Percentiles rank a stretch among this genome's conserved stretches.
Evolutionary conservation across 2,113 vertebrate genomes (phyloP).

Genomic region (Vicugna pacos): DNA sequence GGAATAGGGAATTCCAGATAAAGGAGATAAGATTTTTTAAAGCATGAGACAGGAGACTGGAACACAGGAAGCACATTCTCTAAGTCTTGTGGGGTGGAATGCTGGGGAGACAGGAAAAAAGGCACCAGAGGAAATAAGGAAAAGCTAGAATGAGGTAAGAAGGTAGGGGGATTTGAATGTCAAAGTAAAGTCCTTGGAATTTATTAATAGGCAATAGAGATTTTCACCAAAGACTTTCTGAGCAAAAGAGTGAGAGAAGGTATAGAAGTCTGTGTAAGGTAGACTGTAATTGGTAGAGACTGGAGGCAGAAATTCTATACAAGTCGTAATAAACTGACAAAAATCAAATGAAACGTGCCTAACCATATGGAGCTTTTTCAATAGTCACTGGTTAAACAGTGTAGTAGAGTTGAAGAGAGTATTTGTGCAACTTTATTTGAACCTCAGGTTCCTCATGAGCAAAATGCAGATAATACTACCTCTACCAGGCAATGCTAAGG

Average conservation of each 20-base stretch:
- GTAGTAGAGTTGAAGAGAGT: background rate
- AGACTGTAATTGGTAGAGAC: background rate
- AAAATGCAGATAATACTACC: background rate
- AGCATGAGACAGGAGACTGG: background rate
- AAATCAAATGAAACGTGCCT: background rate
- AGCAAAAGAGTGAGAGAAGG: background rate
- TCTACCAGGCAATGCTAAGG: background rate
- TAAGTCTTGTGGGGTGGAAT: background rate
- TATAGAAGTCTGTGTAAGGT: background rate
- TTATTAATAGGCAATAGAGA: background rate
- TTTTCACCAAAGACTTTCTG: background rate
- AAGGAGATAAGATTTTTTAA: background rate
- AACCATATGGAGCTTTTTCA: background rate
- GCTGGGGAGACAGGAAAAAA: background rate
- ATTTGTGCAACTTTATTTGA: background rate
- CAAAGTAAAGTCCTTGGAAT: background rate
- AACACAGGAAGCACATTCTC: background rate
- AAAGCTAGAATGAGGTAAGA: background rate
- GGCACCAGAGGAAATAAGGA: background rate
- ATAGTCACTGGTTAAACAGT: background rate
- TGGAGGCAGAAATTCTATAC: background rate
- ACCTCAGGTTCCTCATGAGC: background rate
- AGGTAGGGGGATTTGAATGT: background rate
- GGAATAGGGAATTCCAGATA: background rate
- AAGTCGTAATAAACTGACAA: constrained; percentile 26